A percentile compares a stretch with the other conserved stretches of the same genome.
These are phyloP conservation scores for Procambarus virginalis DNA, from an alignment of 1,140 invertebrate genomes.

Conservation along the genomic window DNA sequence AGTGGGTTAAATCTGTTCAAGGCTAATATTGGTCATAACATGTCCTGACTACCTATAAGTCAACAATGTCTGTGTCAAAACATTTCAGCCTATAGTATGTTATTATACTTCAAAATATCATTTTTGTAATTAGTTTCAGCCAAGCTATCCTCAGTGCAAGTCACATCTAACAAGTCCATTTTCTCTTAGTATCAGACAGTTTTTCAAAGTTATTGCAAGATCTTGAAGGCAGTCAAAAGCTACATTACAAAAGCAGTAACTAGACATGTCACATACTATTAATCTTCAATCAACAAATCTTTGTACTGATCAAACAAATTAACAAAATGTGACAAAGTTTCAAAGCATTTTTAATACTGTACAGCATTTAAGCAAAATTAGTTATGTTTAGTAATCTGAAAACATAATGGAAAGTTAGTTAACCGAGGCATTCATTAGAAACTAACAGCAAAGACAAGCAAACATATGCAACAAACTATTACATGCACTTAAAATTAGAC, in stretches of 20 bases:
- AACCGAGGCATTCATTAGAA: too few species aligned
- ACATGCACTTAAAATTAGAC: not conserved
- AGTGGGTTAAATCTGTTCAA: constrained; percentile 19
- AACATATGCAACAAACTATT: not conserved
- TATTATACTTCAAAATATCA: not conserved
- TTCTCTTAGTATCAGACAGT: not conserved
- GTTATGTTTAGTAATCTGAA: not conserved
- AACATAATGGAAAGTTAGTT: too few species aligned
- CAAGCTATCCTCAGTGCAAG: not conserved
- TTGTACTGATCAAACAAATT: not conserved
- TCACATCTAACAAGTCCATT: not conserved
- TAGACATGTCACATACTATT: not conserved
- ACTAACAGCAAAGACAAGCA: too few species aligned
- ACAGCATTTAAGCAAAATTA: not conserved
- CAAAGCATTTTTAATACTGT: not conserved
- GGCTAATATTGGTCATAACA: not conserved
- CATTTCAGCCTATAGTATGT: not conserved
- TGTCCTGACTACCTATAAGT: not conserved
- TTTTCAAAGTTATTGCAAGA: not conserved
- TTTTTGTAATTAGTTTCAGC: not conserved
- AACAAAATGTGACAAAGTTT: not conserved
- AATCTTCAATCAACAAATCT: not conserved
- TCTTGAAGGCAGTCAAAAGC: not conserved
- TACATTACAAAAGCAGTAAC: not conserved
- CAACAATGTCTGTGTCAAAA: not conserved